These are phyloP conservation scores for Avahi laniger DNA, from an alignment of 2,797 vertebrate species.

Conservation along the genomic window DNA sequence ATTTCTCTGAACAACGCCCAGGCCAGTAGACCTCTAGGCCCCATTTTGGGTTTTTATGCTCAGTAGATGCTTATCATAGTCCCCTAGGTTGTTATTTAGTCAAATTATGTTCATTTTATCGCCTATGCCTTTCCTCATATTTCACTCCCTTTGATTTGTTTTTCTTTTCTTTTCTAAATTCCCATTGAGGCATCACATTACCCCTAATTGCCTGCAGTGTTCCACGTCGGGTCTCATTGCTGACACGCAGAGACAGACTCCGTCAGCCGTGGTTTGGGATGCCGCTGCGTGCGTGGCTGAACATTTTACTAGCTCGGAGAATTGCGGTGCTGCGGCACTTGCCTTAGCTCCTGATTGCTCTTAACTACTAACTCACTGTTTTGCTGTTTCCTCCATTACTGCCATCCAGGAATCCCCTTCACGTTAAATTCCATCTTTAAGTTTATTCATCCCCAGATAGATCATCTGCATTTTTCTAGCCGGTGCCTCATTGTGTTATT, in stretches of 20 bases:
- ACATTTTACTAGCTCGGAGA: not conserved
- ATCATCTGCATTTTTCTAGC: constrained; percentile 66
- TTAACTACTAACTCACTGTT: not conserved
- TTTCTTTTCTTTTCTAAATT: constrained; percentile 76
- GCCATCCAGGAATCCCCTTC: constrained; percentile 60
- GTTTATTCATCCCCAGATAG: constrained; percentile 63
- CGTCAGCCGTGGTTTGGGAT: not conserved
- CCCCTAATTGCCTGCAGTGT: constrained; percentile 71
- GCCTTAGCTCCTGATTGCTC: not conserved
- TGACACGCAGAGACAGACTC: constrained; percentile 42
- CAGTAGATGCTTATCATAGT: constrained; percentile 68
- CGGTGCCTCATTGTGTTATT: constrained; percentile 59
- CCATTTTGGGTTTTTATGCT: constrained; percentile 69
- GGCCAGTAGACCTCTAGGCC: constrained; percentile 62
- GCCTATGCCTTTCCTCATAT: constrained; percentile 70
- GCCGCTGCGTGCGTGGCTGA: not conserved
- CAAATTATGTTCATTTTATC: constrained; percentile 77
- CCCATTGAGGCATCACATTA: constrained; percentile 72
- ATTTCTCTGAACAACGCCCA: constrained; percentile 17
- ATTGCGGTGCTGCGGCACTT: not conserved
- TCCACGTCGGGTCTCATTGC: constrained; percentile 59
- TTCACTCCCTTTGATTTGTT: constrained; percentile 74
- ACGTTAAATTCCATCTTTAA: constrained; percentile 67
- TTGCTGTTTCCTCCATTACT: constrained; percentile 28
- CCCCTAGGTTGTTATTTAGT: constrained; percentile 77